Evolutionary conservation across 1,140 invertebrate species (phyloP).

Genomic region (Ditylenchus dipsaci): DNA sequence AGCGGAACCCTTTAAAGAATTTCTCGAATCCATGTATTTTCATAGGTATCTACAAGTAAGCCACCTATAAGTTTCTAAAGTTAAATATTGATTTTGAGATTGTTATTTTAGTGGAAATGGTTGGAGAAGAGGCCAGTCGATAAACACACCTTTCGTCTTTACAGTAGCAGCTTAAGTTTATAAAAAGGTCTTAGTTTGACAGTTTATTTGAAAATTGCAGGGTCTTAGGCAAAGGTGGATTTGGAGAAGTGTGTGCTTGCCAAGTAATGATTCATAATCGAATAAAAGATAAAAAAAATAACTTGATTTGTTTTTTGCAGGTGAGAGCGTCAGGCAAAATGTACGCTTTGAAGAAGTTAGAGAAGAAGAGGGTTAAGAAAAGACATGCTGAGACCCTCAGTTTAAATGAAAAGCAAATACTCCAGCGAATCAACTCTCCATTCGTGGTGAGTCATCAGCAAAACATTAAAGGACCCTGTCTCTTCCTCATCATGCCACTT

Average conservation of each 20-base stretch:
- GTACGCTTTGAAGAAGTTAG: slow-evolving; percentile 99
- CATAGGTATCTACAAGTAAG: slow-evolving; percentile 74
- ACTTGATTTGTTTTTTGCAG: slow-evolving; percentile 76
- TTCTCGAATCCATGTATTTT: slow-evolving; percentile 92
- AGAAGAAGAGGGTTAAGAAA: slow-evolving; percentile 98
- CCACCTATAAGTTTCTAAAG: too few species aligned
- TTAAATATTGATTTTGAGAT: too few species aligned
- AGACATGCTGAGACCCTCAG: slow-evolving; percentile 96
- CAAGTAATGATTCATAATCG: slow-evolving; percentile 62
- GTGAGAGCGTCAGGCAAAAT: slow-evolving; percentile 90
- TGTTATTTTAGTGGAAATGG: slow-evolving; percentile 94
- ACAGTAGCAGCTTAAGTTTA: too few species aligned
- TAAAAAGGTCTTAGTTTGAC: too few species aligned
- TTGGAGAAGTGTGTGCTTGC: slow-evolving; percentile 98
- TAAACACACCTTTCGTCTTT: slow-evolving; percentile 98
- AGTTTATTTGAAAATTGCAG: slow-evolving; percentile 58
- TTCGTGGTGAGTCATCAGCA: slow-evolving; percentile 74
- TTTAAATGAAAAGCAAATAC: slow-evolving; percentile 94
- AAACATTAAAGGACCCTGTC: too few species aligned
- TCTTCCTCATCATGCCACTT: too few species aligned
- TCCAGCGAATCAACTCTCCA: slow-evolving; percentile 95
- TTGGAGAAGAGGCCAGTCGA: slow-evolving; percentile 88
- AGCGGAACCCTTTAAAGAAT: slow-evolving; percentile 83
- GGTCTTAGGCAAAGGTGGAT: slow-evolving; percentile 94
- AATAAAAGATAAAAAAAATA: slow-evolving; percentile 64